phyloP scores from a whole-genome alignment of 2,113 vertebrate genomes.

The Sylvietta virens region DNA sequence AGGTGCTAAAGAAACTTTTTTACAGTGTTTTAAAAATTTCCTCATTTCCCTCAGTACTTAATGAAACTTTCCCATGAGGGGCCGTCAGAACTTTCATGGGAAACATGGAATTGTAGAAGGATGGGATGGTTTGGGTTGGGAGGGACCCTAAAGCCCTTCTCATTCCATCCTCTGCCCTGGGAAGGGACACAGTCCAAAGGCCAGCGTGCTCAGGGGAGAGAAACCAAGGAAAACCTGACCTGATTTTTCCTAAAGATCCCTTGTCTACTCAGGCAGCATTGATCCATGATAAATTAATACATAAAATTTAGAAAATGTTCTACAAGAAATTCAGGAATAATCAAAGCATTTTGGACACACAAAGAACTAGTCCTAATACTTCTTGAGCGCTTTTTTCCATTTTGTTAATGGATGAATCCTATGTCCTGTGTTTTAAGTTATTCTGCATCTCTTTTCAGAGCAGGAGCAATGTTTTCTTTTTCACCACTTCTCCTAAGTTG shows the following conservation, averaged over 20 bases:
- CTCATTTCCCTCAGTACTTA: neutral
- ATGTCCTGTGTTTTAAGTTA: accelerated
- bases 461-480: neutral
- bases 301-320: neutral
- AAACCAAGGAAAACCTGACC: neutral
- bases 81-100: neutral
- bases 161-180: neutral
- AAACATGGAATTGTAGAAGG: neutral
- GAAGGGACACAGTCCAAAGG: neutral
- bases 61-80: neutral
- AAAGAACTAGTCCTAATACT: no score
- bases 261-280: neutral
- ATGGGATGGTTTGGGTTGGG: neutral
- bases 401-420: neutral
- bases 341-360: neutral
- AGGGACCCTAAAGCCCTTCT: neutral
- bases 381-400: neutral
- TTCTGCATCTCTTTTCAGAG: neutral
- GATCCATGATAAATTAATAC: neutral
- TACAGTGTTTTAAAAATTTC: neutral
- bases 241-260: neutral
- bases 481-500: neutral
- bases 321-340: neutral
- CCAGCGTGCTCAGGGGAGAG: neutral
- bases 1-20: neutral